phyloP scores from a whole-genome alignment of 2,797 vertebrate genomes.

The Poeciliopsis infans region DNA sequence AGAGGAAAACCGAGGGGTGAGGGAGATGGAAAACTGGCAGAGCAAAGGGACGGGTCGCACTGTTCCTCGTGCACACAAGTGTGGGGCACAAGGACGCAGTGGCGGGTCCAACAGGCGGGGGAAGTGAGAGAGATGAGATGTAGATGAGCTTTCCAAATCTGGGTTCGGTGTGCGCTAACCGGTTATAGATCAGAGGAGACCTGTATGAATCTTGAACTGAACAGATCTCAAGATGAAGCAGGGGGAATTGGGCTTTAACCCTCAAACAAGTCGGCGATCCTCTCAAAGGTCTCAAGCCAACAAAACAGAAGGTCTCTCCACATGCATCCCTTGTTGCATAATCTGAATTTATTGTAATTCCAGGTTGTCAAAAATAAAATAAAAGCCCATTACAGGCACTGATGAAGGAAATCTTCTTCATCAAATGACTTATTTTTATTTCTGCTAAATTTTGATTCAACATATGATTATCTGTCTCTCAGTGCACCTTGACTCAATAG shows the following conservation, averaged over 20 bases:
- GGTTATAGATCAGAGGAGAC: slow-evolving; percentile 52
- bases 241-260: slow-evolving; percentile 25
- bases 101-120: slow-evolving; percentile 39
- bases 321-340: slow-evolving; percentile 22
- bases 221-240: slow-evolving; percentile 21
- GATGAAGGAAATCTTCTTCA: slow-evolving; percentile 16
- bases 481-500: slow-evolving; percentile 7
- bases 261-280: slow-evolving; percentile 5
- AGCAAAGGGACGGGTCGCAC: slow-evolving; percentile 33
- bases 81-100: slow-evolving; percentile 26
- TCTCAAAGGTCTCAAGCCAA: slow-evolving; percentile 31
- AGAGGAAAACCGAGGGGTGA: slow-evolving; percentile 67
- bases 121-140: slow-evolving; percentile 47
- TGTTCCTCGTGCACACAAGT: slow-evolving; percentile 34
- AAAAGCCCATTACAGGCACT: slow-evolving; percentile 1
- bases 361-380: not conserved
- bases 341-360: slow-evolving; percentile 14
- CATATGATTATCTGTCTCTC: slow-evolving; percentile 22
- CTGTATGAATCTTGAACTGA: slow-evolving; percentile 49
- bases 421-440: slow-evolving; percentile 24
- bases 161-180: slow-evolving; percentile 31
- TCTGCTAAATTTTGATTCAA: slow-evolving; percentile 12
- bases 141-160: slow-evolving; percentile 45
- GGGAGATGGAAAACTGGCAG: slow-evolving; percentile 62
- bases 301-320: slow-evolving; percentile 17